A percentile compares a stretch with the other conserved stretches of the same genome.
Evolutionary conservation across 2,113 vertebrate genomes (phyloP).

Genomic region (Cairina moschata): DNA sequence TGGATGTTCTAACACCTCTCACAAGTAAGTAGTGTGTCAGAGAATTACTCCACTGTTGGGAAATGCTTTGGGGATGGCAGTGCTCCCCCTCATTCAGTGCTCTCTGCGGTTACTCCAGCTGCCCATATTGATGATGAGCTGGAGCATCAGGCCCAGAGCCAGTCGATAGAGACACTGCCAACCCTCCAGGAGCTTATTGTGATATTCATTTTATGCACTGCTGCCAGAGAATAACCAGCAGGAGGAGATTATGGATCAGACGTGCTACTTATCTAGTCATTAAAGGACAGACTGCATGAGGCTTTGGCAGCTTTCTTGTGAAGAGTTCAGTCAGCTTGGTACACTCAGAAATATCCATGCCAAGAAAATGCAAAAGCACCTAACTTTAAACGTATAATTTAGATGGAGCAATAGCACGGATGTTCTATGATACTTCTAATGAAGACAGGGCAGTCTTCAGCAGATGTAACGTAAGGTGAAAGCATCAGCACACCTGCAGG

Average conservation of each 20-base stretch:
- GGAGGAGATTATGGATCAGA: slow-evolving; percentile 26
- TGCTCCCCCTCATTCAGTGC: neutral
- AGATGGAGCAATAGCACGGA: neutral
- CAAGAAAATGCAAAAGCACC: neutral
- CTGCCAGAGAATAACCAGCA: neutral
- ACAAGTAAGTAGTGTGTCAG: neutral
- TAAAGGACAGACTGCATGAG: neutral
- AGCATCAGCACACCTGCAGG: neutral
- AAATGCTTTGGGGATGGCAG: neutral
- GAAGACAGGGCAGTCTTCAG: neutral
- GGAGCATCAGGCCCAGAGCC: neutral
- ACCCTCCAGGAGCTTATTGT: neutral
- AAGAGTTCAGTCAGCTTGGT: neutral
- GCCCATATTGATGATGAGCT: neutral
- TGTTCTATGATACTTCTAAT: accelerated
- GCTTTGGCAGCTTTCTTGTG: neutral
- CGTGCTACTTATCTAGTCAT: neutral
- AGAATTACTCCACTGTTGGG: neutral
- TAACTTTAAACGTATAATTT: neutral
- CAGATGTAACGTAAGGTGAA: neutral
- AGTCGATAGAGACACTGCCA: neutral
- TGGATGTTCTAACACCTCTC: neutral
- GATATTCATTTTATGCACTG: neutral
- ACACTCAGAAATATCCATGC: neutral
- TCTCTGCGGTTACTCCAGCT: neutral